phyloP scores from a whole-genome alignment of 2,113 vertebrate species.

The Apistogramma diplotaenia region DNA sequence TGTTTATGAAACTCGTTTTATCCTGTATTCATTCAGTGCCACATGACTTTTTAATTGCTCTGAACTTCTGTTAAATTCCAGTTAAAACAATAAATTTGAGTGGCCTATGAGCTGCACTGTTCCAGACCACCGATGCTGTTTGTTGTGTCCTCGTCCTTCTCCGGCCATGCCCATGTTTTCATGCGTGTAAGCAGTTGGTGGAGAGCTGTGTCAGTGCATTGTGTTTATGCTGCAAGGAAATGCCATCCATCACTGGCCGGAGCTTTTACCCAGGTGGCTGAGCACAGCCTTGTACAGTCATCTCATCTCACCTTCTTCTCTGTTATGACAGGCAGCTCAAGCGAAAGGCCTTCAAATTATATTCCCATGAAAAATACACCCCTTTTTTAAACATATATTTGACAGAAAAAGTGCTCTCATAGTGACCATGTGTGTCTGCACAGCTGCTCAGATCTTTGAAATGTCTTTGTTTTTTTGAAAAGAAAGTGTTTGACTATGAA shows the following conservation, averaged over 20 bases:
- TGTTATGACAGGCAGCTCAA: slow-evolving; percentile 34
- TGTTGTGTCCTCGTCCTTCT: slow-evolving; percentile 21
- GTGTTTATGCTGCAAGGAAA: slow-evolving; percentile 62
- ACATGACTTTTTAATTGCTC: background rate
- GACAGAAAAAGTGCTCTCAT: background rate
- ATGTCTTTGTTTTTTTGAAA: background rate
- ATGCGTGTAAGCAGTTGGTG: slow-evolving; percentile 50
- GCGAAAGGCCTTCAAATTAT: slow-evolving; percentile 30
- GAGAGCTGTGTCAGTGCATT: slow-evolving; percentile 29
- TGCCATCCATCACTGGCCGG: slow-evolving; percentile 56
- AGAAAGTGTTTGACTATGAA: background rate
- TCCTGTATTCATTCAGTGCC: background rate
- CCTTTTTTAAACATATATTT: background rate
- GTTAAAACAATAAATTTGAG: background rate
- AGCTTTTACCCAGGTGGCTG: slow-evolving; percentile 51
- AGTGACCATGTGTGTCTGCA: background rate
- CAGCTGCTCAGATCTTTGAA: background rate
- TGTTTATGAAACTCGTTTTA: background rate
- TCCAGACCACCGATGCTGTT: background rate
- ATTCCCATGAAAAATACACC: slow-evolving; percentile 14
- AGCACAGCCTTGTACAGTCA: slow-evolving; percentile 49
- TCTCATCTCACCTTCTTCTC: slow-evolving; percentile 37
- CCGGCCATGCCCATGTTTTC: slow-evolving; percentile 27
- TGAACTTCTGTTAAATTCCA: background rate
- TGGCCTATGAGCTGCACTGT: background rate